These are phyloP conservation scores for Etheostoma perlongum DNA, from an alignment of 2,797 vertebrate species.

Conservation along the genomic window DNA sequence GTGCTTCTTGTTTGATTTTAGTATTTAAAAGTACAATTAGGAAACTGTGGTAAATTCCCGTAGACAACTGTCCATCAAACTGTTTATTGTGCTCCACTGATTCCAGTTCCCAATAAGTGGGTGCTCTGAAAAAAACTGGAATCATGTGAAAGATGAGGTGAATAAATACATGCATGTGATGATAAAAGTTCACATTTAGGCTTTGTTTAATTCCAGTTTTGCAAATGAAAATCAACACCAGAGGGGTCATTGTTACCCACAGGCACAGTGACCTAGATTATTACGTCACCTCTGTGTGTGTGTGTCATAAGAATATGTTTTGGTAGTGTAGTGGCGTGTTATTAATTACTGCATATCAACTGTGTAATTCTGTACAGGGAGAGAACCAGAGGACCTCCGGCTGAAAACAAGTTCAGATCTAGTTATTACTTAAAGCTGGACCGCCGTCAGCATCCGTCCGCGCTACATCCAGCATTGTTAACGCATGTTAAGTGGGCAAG, in stretches of 20 bases:
- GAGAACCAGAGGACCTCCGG: conserved; percentile 16
- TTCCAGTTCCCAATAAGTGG: background rate
- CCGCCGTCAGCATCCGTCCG: conserved; percentile 48
- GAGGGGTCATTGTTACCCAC: conserved; percentile 45
- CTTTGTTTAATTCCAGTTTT: conserved; percentile 12
- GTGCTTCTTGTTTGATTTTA: background rate
- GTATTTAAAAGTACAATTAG: background rate
- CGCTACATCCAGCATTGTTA: conserved; percentile 31
- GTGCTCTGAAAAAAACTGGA: background rate
- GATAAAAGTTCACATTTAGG: conserved; percentile 26
- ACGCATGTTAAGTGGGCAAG: conserved; percentile 33
- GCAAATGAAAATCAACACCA: conserved; percentile 45
- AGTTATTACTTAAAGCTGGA: conserved; percentile 65
- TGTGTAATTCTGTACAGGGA: conserved; percentile 29
- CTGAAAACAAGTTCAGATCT: conserved; percentile 40
- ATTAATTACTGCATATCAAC: conserved; percentile 55
- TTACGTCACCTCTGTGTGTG: conserved; percentile 22
- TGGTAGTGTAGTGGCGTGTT: conserved; percentile 52
- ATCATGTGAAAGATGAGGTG: background rate
- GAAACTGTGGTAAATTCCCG: background rate
- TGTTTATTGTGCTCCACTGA: background rate
- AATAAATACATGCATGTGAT: background rate
- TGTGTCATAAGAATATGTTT: conserved; percentile 49
- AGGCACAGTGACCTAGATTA: conserved; percentile 71
- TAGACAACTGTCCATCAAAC: background rate